Conservation (phyloP, 2,113 vertebrate genomes). For the Genyomyrus donnyi region DNA sequence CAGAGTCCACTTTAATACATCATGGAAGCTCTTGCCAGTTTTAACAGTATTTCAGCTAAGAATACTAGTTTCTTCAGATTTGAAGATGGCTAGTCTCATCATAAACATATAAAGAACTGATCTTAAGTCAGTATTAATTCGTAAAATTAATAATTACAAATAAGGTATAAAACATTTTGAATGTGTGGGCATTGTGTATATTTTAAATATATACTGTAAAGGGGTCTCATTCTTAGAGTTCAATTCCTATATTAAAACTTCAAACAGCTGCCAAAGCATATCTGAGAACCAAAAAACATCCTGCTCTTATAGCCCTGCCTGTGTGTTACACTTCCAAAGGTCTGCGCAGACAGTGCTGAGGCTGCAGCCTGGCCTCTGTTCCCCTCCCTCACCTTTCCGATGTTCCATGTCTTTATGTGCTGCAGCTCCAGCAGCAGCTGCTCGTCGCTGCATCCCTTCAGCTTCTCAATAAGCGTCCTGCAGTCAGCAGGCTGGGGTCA, state of each 20-base stretch:
- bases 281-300: neutral
- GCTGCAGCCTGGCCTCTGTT: neutral
- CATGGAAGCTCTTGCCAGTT: neutral
- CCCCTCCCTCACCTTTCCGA: slow-evolving; percentile 73
- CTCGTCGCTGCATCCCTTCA: slow-evolving; percentile 84
- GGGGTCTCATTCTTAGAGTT: neutral
- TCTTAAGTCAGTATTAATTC: neutral
- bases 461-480: slow-evolving; percentile 88
- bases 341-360: neutral
- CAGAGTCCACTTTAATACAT: neutral
- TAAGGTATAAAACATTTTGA: neutral
- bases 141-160: neutral
- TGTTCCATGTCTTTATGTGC: slow-evolving; percentile 96
- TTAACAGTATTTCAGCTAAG: neutral
- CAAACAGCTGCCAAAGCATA: neutral
- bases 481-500: slow-evolving; percentile 79
- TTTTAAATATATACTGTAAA: neutral
- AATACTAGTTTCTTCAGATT: neutral
- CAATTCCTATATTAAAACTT: neutral
- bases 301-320: neutral
- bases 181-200: neutral
- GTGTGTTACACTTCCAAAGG: neutral
- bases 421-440: slow-evolving; percentile 85
- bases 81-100: neutral
- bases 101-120: neutral